phyloP scores from a whole-genome alignment of 2,113 vertebrate species.

The Microcebus ravelobensis region DNA sequence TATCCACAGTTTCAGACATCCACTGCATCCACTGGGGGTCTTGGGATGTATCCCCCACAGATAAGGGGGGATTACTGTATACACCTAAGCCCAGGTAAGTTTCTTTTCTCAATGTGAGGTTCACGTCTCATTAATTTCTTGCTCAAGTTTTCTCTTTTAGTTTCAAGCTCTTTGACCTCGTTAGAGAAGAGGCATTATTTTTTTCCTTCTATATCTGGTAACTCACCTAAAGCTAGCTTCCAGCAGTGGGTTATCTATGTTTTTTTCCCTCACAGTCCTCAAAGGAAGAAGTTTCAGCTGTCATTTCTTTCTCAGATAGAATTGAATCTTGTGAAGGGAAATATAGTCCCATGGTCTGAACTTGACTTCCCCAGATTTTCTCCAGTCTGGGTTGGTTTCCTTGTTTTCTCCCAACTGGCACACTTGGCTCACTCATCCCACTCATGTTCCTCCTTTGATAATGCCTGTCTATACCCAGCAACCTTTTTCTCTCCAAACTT shows the following conservation, averaged over 20 bases:
- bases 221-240: background rate
- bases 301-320: background rate
- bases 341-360: background rate
- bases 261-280: background rate
- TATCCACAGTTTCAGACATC: background rate
- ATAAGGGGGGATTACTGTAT: no score
- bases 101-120: background rate
- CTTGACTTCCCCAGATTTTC: background rate
- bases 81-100: background rate
- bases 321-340: background rate
- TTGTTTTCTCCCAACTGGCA: background rate
- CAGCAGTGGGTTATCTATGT: background rate
- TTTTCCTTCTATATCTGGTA: background rate
- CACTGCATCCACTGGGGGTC: background rate
- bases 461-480: background rate
- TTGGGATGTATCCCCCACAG: background rate
- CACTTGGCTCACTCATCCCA: background rate
- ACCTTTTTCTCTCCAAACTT: background rate
- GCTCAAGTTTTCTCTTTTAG: background rate
- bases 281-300: background rate
- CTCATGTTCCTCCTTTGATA: background rate
- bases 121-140: background rate
- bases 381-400: background rate
- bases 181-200: background rate
- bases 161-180: background rate